Percentiles rank a stretch among this genome's conserved stretches.
Conservation (phyloP, 1,140 invertebrate species). For the Phortica variegata region DNA sequence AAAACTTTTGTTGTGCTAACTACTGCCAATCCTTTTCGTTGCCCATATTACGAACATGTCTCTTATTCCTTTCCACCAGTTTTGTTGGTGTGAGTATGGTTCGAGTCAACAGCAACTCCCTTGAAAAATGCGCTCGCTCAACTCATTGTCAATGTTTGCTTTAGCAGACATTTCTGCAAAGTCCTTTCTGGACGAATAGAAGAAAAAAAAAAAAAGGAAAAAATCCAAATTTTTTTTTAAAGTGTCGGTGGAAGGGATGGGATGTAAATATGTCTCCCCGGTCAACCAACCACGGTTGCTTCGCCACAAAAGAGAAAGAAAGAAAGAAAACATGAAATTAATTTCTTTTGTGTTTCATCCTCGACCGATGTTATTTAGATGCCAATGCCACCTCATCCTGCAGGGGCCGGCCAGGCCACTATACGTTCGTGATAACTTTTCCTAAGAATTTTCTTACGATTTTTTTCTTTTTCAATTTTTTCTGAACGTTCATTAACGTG, state of each 20-base stretch:
- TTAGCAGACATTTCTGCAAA: slow-evolving; percentile 47
- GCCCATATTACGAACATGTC: too few relatives aligned
- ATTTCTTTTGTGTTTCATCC: slow-evolving; percentile 47
- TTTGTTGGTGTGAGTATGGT: too few relatives aligned
- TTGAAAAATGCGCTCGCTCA: too few relatives aligned
- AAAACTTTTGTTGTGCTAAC: not conserved
- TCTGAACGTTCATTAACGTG: slow-evolving; percentile 11
- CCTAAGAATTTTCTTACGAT: too few relatives aligned
- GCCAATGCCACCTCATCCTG: slow-evolving; percentile 13
- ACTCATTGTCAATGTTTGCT: slow-evolving; percentile 53
- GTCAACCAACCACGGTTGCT: too few relatives aligned
- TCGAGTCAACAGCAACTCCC: too few relatives aligned
- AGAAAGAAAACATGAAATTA: slow-evolving; percentile 48
- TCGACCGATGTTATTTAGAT: slow-evolving; percentile 38
- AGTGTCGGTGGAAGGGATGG: too few relatives aligned
- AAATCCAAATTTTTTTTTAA: too few relatives aligned
- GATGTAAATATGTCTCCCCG: too few relatives aligned
- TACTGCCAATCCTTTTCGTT: too few relatives aligned
- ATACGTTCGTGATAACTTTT: too few relatives aligned
- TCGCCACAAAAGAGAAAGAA: slow-evolving; percentile 12
- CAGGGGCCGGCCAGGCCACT: slow-evolving; percentile 5
- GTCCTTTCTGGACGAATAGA: slow-evolving; percentile 22
- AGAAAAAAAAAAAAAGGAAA: slow-evolving; percentile 6
- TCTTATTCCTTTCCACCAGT: too few relatives aligned
- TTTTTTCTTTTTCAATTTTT: slow-evolving; percentile 9